A percentile compares a stretch with the other conserved stretches of the same genome.
These are phyloP conservation scores for Coelinius sp. DNA, from an alignment of 2,888 invertebrate species.

Conservation along the genomic window DNA sequence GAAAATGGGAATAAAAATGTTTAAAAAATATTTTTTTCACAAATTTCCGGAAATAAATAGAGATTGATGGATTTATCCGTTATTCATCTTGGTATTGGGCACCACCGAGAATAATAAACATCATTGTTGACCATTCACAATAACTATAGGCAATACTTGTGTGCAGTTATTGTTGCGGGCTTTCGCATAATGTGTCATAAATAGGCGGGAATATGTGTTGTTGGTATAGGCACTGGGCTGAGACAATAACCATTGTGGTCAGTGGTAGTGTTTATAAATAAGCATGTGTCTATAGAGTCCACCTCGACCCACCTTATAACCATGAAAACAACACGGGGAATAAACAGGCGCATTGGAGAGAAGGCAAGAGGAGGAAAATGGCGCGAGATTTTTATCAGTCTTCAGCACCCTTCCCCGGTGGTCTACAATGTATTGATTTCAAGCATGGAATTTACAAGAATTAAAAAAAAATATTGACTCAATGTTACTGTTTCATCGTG, in stretches of 20 bases:
- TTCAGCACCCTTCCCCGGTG: background rate
- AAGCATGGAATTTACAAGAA: background rate
- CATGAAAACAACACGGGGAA: slow-evolving; percentile 26
- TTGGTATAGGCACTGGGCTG: slow-evolving; percentile 50
- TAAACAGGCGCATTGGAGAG: slow-evolving; percentile 10
- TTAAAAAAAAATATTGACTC: background rate
- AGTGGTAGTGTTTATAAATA: slow-evolving; percentile 66
- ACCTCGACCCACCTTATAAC: background rate
- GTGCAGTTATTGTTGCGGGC: slow-evolving; percentile 63
- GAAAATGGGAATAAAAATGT: no score
- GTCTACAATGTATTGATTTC: slow-evolving; percentile 32
- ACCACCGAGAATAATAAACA: slow-evolving; percentile 53
- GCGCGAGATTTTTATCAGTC: slow-evolving; percentile 17
- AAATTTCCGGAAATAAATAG: background rate
- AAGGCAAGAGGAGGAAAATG: background rate
- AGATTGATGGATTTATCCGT: slow-evolving; percentile 61
- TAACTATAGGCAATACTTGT: slow-evolving; percentile 62
- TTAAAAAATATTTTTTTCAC: background rate
- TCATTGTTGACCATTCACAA: slow-evolving; percentile 68
- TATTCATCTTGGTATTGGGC: slow-evolving; percentile 52
- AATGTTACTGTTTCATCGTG: background rate
- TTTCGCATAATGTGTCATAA: slow-evolving; percentile 71
- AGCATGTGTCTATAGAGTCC: slow-evolving; percentile 48
- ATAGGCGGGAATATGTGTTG: slow-evolving; percentile 61
- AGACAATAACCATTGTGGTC: slow-evolving; percentile 71